Evolutionary conservation across 2,113 vertebrate species (phyloP).

Genomic region (Brienomyrus longianalis): DNA sequence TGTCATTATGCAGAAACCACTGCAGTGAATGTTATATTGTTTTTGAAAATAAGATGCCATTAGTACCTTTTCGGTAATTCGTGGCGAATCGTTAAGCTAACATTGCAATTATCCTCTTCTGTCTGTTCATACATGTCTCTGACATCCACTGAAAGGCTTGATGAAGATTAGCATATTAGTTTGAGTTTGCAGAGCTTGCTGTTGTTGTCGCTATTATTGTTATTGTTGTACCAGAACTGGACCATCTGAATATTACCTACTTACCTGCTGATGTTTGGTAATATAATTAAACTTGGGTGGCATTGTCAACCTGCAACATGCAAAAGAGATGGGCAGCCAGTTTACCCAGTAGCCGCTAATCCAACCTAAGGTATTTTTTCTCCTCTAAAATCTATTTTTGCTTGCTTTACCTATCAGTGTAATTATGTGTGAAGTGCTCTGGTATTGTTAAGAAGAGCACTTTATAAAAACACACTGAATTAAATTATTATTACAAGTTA

Average conservation of each 20-base stretch:
- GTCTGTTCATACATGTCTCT: neutral
- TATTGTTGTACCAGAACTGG: neutral
- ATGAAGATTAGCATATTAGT: neutral
- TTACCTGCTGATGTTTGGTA: neutral
- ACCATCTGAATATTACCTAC: neutral
- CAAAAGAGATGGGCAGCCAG: neutral
- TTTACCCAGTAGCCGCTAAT: neutral
- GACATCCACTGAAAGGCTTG: neutral
- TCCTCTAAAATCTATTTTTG: neutral
- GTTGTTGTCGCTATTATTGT: neutral
- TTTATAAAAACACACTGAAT: neutral
- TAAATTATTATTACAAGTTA: neutral
- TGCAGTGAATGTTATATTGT: neutral
- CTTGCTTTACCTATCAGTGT: neutral
- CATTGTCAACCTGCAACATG: neutral
- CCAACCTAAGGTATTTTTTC: neutral
- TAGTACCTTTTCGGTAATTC: neutral
- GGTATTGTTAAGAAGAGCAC: neutral
- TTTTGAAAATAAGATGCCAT: neutral
- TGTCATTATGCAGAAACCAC: neutral
- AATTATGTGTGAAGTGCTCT: neutral
- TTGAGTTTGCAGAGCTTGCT: neutral
- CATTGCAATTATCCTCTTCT: slow-evolving; percentile 3
- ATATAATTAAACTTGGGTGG: neutral
- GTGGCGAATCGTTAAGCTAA: neutral